A percentile compares a stretch with the other conserved stretches of the same genome.
Conservation (phyloP, 2,888 invertebrate species). For the Anthrax anthrax region DNA sequence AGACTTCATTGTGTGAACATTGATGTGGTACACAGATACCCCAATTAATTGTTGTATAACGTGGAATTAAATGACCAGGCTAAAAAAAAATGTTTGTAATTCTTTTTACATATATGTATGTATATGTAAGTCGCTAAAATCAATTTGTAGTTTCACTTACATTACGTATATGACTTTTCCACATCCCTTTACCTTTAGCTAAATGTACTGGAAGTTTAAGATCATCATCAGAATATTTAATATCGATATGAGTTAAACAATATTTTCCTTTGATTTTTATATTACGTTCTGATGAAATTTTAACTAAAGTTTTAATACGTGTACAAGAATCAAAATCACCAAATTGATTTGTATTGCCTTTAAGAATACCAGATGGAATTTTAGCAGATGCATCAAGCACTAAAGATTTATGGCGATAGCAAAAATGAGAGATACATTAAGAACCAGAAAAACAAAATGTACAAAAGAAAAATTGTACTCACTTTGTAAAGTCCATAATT, state of each 20-base stretch:
- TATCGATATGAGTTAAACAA: slow-evolving; percentile 50
- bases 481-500: slow-evolving; percentile 61
- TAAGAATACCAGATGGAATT: slow-evolving; percentile 50
- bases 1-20: slow-evolving; percentile 43
- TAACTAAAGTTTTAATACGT: slow-evolving; percentile 39
- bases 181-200: slow-evolving; percentile 47
- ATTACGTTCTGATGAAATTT: slow-evolving; percentile 42
- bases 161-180: slow-evolving; percentile 49
- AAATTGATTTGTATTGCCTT: slow-evolving; percentile 55
- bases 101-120: too few species aligned
- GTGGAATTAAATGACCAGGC: slow-evolving; percentile 59
- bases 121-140: not conserved
- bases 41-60: slow-evolving; percentile 56
- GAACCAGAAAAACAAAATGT: too few species aligned
- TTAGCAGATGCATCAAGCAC: slow-evolving; percentile 62
- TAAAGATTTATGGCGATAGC: slow-evolving; percentile 22
- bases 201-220: slow-evolving; percentile 48
- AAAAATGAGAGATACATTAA: slow-evolving; percentile 22
- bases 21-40: slow-evolving; percentile 52
- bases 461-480: slow-evolving; percentile 26
- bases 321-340: slow-evolving; percentile 59
- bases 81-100: slow-evolving; percentile 27
- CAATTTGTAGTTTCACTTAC: slow-evolving; percentile 26
- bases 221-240: slow-evolving; percentile 42
- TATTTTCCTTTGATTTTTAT: slow-evolving; percentile 53